Evolutionary conservation across 2,888 invertebrate species (phyloP).

Genomic region (Eupithecia exiguata): DNA sequence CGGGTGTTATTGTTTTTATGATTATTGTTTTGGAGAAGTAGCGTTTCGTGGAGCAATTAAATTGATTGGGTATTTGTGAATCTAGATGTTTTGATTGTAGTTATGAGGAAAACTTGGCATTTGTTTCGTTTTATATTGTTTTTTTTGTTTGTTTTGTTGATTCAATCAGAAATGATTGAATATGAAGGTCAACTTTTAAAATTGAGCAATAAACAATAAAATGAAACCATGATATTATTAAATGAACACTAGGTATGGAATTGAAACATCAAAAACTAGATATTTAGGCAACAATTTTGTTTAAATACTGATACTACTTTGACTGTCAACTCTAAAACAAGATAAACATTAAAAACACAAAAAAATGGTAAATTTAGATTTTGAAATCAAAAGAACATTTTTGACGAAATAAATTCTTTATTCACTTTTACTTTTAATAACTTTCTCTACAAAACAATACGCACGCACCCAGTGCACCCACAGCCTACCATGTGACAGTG

Average conservation of each 20-base stretch:
- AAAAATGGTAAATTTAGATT: background rate
- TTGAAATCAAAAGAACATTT: background rate
- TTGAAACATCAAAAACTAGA: background rate
- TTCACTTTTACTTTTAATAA: background rate
- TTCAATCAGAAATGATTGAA: background rate
- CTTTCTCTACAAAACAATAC: conserved; percentile 4
- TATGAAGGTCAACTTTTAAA: background rate
- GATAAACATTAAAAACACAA: background rate
- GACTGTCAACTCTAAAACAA: background rate
- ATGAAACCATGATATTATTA: background rate
- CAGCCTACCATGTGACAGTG: conserved; percentile 70
- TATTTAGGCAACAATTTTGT: background rate
- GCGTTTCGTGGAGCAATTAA: conserved; percentile 13
- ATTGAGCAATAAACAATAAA: background rate
- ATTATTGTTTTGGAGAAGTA: conserved; percentile 22
- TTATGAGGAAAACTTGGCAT: background rate
- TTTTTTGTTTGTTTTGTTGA: background rate
- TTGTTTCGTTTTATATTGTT: background rate
- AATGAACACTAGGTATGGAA: background rate
- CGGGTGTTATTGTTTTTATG: conserved; percentile 29
- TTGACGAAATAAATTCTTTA: background rate
- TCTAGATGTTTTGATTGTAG: background rate
- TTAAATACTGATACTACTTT: no score
- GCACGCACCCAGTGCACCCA: conserved; percentile 46
- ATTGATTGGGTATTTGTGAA: conserved; percentile 11